Conservation (phyloP, 2,797 vertebrate species). For the Phrynocephalus guinanensis region DNA sequence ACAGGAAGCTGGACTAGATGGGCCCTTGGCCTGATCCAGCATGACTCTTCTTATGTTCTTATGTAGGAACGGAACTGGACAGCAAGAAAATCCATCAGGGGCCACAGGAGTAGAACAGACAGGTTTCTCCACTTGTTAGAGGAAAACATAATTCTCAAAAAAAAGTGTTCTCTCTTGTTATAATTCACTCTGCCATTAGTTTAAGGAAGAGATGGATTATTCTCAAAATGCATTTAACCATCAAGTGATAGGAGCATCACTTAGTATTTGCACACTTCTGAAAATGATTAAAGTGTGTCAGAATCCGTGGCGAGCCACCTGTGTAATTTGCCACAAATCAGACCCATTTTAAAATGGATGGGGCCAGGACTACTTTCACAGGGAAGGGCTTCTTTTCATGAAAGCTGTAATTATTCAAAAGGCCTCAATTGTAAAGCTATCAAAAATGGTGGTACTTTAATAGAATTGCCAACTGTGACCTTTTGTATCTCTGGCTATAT, state of each 20-base stretch:
- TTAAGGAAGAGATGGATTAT: slow-evolving; percentile 7
- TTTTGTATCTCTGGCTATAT: slow-evolving; percentile 37
- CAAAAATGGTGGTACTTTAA: slow-evolving; percentile 33
- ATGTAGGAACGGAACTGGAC: neutral
- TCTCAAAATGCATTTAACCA: slow-evolving; percentile 14
- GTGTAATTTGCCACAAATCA: slow-evolving; percentile 18
- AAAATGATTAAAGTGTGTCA: slow-evolving; percentile 40
- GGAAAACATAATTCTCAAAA: neutral
- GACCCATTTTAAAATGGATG: slow-evolving; percentile 33
- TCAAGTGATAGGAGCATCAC: neutral
- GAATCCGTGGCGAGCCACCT: slow-evolving; percentile 54
- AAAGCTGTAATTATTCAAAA: slow-evolving; percentile 53
- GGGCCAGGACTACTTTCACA: slow-evolving; percentile 15
- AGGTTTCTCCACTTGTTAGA: neutral
- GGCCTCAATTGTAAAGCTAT: neutral
- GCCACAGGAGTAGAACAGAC: neutral
- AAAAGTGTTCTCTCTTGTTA: neutral
- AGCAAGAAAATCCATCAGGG: neutral
- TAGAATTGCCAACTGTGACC: slow-evolving; percentile 23
- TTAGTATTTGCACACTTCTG: slow-evolving; percentile 28
- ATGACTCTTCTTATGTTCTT: no score
- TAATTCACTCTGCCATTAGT: neutral
- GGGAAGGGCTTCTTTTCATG: slow-evolving; percentile 15
- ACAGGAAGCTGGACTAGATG: no score
- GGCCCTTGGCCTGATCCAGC: no score